These are phyloP conservation scores for Rhizoglyphus robini DNA, from an alignment of 1,140 invertebrate genomes.

Conservation along the genomic window DNA sequence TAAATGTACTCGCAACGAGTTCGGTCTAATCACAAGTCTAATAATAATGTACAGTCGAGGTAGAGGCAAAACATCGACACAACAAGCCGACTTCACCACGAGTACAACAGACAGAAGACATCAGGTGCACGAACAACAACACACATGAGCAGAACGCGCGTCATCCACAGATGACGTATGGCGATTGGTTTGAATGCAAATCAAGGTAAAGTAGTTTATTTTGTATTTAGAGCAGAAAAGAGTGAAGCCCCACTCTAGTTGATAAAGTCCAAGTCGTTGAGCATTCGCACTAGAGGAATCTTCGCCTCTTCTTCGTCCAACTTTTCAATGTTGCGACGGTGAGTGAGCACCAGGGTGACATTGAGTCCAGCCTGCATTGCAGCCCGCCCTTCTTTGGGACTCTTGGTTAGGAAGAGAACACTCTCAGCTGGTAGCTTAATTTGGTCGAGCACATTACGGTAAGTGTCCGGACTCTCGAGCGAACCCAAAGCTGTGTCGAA, in stretches of 20 bases:
- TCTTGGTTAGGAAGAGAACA: constrained; percentile 21
- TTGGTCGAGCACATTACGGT: not conserved
- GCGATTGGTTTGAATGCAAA: too few species aligned
- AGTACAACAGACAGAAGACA: too few species aligned
- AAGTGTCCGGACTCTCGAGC: constrained; percentile 13
- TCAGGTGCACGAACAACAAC: not conserved
- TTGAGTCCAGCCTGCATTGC: constrained; percentile 11
- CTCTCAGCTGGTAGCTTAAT: not conserved
- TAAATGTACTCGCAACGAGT: not conserved
- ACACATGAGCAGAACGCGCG: not conserved
- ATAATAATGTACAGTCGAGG: not conserved
- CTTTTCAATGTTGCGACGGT: constrained; percentile 13
- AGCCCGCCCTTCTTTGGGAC: not conserved
- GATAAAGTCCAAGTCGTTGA: constrained; percentile 17
- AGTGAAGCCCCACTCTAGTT: too few species aligned
- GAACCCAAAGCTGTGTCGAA: constrained; percentile 15
- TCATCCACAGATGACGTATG: not conserved
- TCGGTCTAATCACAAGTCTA: not conserved
- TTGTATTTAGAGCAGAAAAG: too few species aligned
- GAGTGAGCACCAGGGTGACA: constrained; percentile 14
- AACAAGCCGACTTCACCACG: not conserved
- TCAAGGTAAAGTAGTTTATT: too few species aligned
- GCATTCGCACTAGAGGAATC: not conserved
- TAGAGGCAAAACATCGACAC: not conserved
- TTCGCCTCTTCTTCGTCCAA: constrained; percentile 2